Evolutionary conservation across 2,888 invertebrate species (phyloP).

Genomic region (Platycnemis pennipes): DNA sequence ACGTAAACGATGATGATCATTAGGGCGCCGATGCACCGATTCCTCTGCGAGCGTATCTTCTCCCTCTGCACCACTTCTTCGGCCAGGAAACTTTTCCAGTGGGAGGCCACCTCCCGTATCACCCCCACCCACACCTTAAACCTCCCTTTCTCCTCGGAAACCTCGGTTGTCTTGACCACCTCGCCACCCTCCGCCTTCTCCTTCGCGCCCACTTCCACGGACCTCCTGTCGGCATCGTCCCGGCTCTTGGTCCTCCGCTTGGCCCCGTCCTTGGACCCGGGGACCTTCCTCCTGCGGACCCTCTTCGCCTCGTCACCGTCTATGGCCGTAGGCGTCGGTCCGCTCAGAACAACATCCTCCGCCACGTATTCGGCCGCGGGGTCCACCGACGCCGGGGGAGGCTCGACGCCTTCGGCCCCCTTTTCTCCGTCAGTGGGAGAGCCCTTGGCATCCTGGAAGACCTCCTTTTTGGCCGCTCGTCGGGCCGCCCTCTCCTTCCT

Average conservation of each 20-base stretch:
- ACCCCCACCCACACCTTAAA: slow-evolving; percentile 54
- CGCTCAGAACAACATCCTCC: not conserved
- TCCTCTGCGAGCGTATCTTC: slow-evolving; percentile 66
- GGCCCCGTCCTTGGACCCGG: slow-evolving; percentile 11
- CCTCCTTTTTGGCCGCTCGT: slow-evolving; percentile 36
- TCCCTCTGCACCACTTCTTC: slow-evolving; percentile 69
- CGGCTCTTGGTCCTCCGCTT: slow-evolving; percentile 45
- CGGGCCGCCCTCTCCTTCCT: slow-evolving; percentile 17
- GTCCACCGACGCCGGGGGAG: not conserved
- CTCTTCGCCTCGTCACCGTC: slow-evolving; percentile 35
- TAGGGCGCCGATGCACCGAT: slow-evolving; percentile 83
- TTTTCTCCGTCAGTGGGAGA: not conserved
- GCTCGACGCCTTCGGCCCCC: not conserved
- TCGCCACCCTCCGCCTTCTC: not conserved
- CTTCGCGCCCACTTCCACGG: not conserved
- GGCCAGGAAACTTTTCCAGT: slow-evolving; percentile 68
- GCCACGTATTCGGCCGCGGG: not conserved
- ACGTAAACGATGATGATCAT: slow-evolving; percentile 87
- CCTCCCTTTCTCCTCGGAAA: not conserved
- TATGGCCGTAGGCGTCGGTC: not conserved
- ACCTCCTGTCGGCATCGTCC: not conserved
- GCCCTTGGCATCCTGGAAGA: not conserved
- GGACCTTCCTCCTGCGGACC: slow-evolving; percentile 3
- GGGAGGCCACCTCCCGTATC: slow-evolving; percentile 62
- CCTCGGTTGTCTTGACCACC: not conserved